Base-by-base conservation (phyloP, 92 coral and sea anemone genomes). In the Zoanthus solanderi region DNA sequence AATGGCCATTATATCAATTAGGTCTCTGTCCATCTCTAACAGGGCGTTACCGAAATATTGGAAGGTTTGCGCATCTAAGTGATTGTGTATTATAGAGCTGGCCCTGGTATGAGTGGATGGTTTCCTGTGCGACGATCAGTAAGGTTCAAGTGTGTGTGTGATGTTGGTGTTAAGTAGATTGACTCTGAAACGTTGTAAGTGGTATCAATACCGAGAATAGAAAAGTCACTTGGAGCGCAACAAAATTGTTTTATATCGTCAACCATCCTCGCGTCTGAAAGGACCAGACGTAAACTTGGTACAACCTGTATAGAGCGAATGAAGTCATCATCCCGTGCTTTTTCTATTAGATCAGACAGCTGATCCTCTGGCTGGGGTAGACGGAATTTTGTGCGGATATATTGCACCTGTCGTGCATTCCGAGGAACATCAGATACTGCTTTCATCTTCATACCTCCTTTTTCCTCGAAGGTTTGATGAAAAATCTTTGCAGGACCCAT, bases 31-130 rank as follows among this genome's bases (percentile, higher is more conserved):
- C 29, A 74, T 44, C 72, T 89, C 89, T n/a, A 75, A 17, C 15
- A 89, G 78, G 32, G 50, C 13, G 46, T 83, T 84, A 42, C 85
- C 82, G 80, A 91, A 83, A 78, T 54, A 82, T 71, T 72, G 88
- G 75, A 83, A 88, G 15, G 79, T 88, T 71, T 84, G 12, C 9
- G 89, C 71, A 71, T 91, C 88, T 34, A 34, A 6, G 30, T 87
- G 76, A 65, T 76, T 79, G 57, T 90, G 93, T 6, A 87, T 52
- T 23, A 23, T 81, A 88, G 32, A 37, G 88, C 76, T 66, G 94
- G 91, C 10, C 94, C 94, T 14, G 91, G 86, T 58, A 91, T 17
- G 50, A 72, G 68, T 9, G 94, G 91, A 61, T 83, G 91, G n/a
- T 91, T 77, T 9, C 89, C 89, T 30, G 84, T 82, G 32, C 84